phyloP scores from a whole-genome alignment of 1,140 invertebrate species.

The Drosophila azteca region DNA sequence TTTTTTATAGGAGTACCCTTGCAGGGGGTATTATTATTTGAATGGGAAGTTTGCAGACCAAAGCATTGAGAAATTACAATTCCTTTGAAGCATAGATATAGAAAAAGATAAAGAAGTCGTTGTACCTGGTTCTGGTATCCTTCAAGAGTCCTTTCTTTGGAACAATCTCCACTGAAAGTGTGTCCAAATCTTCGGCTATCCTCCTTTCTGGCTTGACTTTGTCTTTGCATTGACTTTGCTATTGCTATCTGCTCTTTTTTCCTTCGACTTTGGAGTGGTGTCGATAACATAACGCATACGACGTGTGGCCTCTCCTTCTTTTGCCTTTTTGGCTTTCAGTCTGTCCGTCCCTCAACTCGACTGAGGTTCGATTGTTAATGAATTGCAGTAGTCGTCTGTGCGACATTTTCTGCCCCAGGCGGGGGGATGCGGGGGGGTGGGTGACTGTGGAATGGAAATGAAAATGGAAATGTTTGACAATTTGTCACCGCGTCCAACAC shows the following conservation, averaged over 20 bases:
- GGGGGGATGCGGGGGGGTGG: not conserved
- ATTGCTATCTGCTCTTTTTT: not conserved
- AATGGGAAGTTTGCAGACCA: too few species aligned
- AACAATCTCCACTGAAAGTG: too few species aligned
- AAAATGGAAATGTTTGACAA: conserved; percentile 71
- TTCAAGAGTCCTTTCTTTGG: too few species aligned
- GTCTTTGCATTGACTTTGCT: too few species aligned
- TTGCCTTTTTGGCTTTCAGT: conserved; percentile 50
- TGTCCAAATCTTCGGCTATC: too few species aligned
- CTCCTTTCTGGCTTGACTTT: too few species aligned
- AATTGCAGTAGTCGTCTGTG: conserved; percentile 64
- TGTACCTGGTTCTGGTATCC: too few species aligned
- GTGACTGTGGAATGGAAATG: conserved; percentile 27
- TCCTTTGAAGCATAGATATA: too few species aligned
- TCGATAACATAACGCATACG: conserved; percentile 54
- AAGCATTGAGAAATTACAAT: too few species aligned
- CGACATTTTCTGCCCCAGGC: too few species aligned
- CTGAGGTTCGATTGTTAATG: conserved; percentile 52
- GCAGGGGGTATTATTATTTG: not conserved
- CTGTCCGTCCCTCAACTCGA: conserved; percentile 69
- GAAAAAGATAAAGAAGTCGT: too few species aligned
- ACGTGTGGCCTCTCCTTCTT: conserved; percentile 65
- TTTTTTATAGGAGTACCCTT: conserved; percentile 24
- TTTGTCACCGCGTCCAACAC: conserved; percentile 68
- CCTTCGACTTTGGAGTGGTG: not conserved